A percentile compares a stretch with the other conserved stretches of the same genome.
phyloP scores from a whole-genome alignment of 92 coral and sea anemone species.

The Metridium senile region DNA sequence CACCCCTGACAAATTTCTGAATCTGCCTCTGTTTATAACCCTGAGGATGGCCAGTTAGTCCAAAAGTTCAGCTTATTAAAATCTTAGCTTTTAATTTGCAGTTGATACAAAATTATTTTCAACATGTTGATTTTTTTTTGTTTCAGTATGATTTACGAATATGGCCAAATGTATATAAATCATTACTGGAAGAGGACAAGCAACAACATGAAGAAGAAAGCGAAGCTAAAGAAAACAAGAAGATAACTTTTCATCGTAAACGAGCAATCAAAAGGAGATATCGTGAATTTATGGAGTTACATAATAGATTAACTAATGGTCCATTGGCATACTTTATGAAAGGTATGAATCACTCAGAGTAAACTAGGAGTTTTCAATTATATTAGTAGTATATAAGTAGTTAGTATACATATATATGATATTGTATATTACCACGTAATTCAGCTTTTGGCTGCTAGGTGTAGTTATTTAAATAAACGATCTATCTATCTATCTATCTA shows the following conservation, averaged over 20 bases:
- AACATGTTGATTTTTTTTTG: not conserved
- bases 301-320: constrained; percentile 77
- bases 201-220: not conserved
- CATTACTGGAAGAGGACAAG: constrained; percentile 51
- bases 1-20: too few species aligned
- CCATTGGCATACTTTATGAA: constrained; percentile 66
- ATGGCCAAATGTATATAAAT: constrained; percentile 70
- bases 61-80: too few species aligned
- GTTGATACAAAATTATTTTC: too few species aligned
- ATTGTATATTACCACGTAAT: too few species aligned
- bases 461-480: too few species aligned
- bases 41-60: too few species aligned
- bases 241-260: constrained; percentile 39
- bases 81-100: too few species aligned
- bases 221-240: not conserved
- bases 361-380: too few species aligned
- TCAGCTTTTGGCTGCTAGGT: too few species aligned
- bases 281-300: constrained; percentile 96
- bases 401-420: too few species aligned
- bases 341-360: too few species aligned
- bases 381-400: not conserved
- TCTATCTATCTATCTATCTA: not conserved
- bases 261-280: constrained; percentile 80
- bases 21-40: too few species aligned
- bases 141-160: constrained; percentile 79